phyloP scores from a whole-genome alignment of 2,113 vertebrate genomes.

The Trogon surrucura region DNA sequence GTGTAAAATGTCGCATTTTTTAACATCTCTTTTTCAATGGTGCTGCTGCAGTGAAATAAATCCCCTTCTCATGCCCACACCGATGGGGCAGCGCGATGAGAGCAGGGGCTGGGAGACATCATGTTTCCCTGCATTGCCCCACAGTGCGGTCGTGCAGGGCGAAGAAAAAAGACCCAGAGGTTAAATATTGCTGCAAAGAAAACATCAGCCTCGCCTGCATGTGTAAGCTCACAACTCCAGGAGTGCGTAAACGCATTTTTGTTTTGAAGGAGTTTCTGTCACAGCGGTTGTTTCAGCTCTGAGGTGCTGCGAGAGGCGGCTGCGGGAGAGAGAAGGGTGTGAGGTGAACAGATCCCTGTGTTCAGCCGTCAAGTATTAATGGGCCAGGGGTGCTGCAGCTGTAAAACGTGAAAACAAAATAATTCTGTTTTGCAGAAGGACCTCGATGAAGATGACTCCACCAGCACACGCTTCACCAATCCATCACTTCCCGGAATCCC shows the following conservation, averaged over 20 bases:
- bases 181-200: neutral
- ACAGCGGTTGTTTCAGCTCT: neutral
- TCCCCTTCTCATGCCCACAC: neutral
- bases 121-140: neutral
- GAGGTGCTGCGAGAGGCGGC: neutral
- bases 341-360: neutral
- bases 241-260: neutral
- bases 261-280: neutral
- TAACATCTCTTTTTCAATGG: neutral
- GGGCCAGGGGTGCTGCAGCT: conserved; percentile 34
- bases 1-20: neutral
- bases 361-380: neutral
- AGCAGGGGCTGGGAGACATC: neutral
- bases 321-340: neutral
- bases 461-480: neutral
- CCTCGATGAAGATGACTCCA: neutral
- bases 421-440: conserved; percentile 38
- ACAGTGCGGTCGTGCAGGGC: neutral
- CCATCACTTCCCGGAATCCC: conserved; percentile 43
- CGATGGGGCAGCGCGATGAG: neutral
- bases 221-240: neutral
- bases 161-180: neutral
- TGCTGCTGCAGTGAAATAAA: neutral
- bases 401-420: neutral
- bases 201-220: neutral